Base-by-base conservation (phyloP, 2,113 vertebrate genomes). In the Caranx ignobilis region DNA sequence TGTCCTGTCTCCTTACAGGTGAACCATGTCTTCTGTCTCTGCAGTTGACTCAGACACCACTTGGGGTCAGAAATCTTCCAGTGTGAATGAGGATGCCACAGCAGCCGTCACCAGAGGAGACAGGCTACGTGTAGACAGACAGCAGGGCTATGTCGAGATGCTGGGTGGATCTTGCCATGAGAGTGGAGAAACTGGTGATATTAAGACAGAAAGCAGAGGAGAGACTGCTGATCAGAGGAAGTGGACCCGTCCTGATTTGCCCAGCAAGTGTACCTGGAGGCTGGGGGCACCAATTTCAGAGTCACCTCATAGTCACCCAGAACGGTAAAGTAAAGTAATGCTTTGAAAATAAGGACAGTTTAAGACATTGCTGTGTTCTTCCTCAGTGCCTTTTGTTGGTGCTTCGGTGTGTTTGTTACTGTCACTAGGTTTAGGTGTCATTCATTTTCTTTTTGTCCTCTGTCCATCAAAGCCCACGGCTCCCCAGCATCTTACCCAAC, bases 191-290 rank as follows among this genome's bases (percentile, higher is more conserved):
- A 32, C 16, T 16, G n/a, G n/a, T n/a, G n/a, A n/a, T n/a, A n/a
- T n/a, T n/a, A 72, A 90, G 19, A 67, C 26, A 35, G 31, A 85
- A 43, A 69, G 65, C 1, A 21, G 74, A 81, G 66, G 57, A 0
- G 71, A 39, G 16, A 41, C 59, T 67, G 8, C 6, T 0, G 0
- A 82, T 50, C 95, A 95, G 6, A 93, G 63, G 71, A 89, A 92
- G 4, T 98, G 97, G 97, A 95, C 96, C 63, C 92, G 92, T 0
- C 97, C 97, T 0, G 95, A 97, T 16, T 37, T 88, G 7, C 93
- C 95, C 0, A 98, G 97, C 91, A 96, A 91, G 50, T 98, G 97
- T 85, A 96, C 96, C 0, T 98, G 97, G 97, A 87, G 88, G 55
- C 94, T 94, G 47, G 96, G 95, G 6, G 90, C 85, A 0, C 84